phyloP scores from a whole-genome alignment of 1,140 invertebrate species.

The Frieseomelitta varia region DNA sequence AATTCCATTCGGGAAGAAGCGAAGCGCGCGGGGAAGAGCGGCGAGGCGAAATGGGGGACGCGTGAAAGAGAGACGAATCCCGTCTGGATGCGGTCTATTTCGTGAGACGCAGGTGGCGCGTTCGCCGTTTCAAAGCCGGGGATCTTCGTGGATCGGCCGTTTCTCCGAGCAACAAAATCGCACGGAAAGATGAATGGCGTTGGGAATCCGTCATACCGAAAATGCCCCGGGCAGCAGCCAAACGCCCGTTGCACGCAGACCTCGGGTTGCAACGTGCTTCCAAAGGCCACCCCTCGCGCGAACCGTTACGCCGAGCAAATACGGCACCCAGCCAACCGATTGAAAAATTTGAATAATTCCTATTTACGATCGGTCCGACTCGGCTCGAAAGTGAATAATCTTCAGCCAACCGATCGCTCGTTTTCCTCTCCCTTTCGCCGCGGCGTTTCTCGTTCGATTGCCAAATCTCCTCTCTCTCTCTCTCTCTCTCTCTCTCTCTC shows the following conservation, averaged over 20 bases:
- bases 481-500: too few species aligned
- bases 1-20: neutral
- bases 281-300: slow-evolving; percentile 17
- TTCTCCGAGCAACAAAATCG: slow-evolving; percentile 64
- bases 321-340: slow-evolving; percentile 17
- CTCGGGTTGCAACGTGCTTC: slow-evolving; percentile 18
- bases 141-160: slow-evolving; percentile 47
- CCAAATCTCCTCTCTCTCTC: neutral
- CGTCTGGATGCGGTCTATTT: slow-evolving; percentile 43
- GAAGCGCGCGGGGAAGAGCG: neutral
- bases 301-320: slow-evolving; percentile 32
- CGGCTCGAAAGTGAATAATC: neutral
- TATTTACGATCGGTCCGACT: slow-evolving; percentile 9
- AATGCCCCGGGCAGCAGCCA: slow-evolving; percentile 45
- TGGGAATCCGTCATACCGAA: slow-evolving; percentile 65
- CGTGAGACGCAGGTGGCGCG: slow-evolving; percentile 46
- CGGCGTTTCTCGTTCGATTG: neutral
- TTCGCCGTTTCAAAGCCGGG: slow-evolving; percentile 46
- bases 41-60: neutral
- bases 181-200: slow-evolving; percentile 67
- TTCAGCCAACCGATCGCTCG: neutral
- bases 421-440: neutral
- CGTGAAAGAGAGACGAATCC: slow-evolving; percentile 37
- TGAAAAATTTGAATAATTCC: slow-evolving; percentile 57
- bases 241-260: slow-evolving; percentile 58